Conservation (phyloP, 2,888 invertebrate genomes). For the Ernsta delagoae region DNA sequence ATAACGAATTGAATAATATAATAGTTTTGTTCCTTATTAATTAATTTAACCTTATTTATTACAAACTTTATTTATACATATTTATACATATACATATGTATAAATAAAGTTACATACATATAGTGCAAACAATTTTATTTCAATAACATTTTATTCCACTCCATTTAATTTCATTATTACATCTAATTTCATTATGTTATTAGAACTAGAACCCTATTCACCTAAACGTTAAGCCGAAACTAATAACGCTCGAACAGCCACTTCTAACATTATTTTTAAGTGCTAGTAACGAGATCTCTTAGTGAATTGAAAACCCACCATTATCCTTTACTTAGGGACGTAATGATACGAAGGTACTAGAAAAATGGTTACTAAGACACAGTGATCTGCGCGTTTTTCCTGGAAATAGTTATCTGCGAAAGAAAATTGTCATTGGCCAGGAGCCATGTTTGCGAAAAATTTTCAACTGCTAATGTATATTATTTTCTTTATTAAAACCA, state of each 20-base stretch:
- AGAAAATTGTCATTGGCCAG: not conserved
- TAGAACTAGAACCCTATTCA: not conserved
- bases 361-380: not conserved
- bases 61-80: too few relatives aligned
- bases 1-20: too few relatives aligned
- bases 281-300: not conserved
- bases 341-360: not conserved
- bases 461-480: too few relatives aligned
- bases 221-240: not conserved
- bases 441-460: not conserved
- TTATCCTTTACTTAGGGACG: not conserved
- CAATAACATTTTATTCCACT: too few relatives aligned
- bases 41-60: too few relatives aligned
- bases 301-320: not conserved
- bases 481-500: too few relatives aligned
- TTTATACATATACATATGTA: too few relatives aligned
- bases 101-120: too few relatives aligned
- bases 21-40: too few relatives aligned
- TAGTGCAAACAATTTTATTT: too few relatives aligned
- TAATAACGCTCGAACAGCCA: not conserved
- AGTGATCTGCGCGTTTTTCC: not conserved
- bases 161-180: too few relatives aligned
- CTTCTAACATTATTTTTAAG: not conserved
- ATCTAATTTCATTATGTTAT: too few relatives aligned
- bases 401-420: not conserved